phyloP scores from a whole-genome alignment of 2,113 vertebrate species.

The Sakesphorus luctuosus region DNA sequence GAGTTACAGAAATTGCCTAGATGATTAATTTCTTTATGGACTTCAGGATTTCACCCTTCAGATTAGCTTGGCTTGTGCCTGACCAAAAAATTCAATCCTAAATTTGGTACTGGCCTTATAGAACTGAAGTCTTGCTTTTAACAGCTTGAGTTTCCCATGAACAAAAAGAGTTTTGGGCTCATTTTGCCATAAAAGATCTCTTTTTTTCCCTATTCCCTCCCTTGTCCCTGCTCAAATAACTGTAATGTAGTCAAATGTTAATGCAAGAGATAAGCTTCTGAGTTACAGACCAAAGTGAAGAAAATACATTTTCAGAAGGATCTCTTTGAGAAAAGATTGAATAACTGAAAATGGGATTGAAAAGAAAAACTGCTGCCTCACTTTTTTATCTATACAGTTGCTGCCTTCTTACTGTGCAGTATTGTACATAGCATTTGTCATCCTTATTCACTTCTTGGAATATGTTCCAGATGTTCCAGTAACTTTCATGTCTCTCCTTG shows the following conservation, averaged over 20 bases:
- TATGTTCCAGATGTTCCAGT: not conserved
- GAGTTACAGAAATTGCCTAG: not conserved
- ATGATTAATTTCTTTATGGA: not conserved
- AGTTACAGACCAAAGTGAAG: not conserved
- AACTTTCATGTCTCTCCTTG: not conserved
- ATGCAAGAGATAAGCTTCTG: not conserved
- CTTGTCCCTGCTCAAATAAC: not conserved
- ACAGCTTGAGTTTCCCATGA: not conserved
- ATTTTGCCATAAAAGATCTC: not conserved
- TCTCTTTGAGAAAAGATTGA: not conserved
- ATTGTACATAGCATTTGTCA: not conserved
- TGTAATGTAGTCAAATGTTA: not conserved
- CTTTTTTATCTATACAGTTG: not conserved
- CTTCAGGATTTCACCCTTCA: not conserved
- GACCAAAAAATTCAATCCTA: not conserved
- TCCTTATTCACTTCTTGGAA: not conserved
- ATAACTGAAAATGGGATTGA: not conserved
- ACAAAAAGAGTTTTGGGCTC: not conserved
- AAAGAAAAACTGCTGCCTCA: not conserved
- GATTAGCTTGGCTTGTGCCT: not conserved
- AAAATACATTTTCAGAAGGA: not conserved
- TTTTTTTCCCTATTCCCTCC: not conserved
- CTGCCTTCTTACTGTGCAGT: not conserved
- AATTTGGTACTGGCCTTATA: not conserved
- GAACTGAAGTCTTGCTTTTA: not conserved